phyloP scores from a whole-genome alignment of 2,888 invertebrate species.

The Pseudococcus viburni region DNA sequence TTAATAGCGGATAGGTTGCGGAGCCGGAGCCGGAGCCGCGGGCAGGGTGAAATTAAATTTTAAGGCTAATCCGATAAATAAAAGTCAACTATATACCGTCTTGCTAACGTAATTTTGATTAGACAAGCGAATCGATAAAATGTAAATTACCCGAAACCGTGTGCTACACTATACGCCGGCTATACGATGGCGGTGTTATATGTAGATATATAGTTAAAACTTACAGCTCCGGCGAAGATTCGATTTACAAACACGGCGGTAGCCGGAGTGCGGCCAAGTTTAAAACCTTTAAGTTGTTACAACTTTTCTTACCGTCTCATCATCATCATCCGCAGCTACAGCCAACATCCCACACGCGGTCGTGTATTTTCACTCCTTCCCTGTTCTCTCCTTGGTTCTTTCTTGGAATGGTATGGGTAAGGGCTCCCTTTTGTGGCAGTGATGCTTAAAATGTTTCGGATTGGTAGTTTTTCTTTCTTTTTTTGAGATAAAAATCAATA shows the following conservation, averaged over 20 bases:
- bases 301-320: slow-evolving; percentile 12
- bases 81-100: slow-evolving; percentile 56
- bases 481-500: too few relatives aligned
- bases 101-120: slow-evolving; percentile 60
- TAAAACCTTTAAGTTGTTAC: slow-evolving; percentile 26
- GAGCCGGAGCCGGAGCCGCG: too few relatives aligned
- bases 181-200: neutral
- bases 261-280: neutral
- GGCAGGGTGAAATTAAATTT: slow-evolving; percentile 60
- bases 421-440: neutral
- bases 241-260: slow-evolving; percentile 31
- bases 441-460: neutral
- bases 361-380: too few relatives aligned
- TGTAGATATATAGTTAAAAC: slow-evolving; percentile 32
- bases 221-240: neutral
- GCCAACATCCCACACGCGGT: too few relatives aligned
- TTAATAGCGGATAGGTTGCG: slow-evolving; percentile 56
- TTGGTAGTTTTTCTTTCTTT: neutral
- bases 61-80: slow-evolving; percentile 61
- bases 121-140: slow-evolving; percentile 59
- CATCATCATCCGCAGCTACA: too few relatives aligned
- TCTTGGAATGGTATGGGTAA: neutral
- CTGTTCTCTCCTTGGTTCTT: too few relatives aligned
- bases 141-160: slow-evolving; percentile 60
- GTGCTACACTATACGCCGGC: neutral